Evolutionary conservation across 2,797 vertebrate genomes (phyloP), one percentile per base, ranked within the genome.

Genomic region (Clarias platycephalus): DNA sequence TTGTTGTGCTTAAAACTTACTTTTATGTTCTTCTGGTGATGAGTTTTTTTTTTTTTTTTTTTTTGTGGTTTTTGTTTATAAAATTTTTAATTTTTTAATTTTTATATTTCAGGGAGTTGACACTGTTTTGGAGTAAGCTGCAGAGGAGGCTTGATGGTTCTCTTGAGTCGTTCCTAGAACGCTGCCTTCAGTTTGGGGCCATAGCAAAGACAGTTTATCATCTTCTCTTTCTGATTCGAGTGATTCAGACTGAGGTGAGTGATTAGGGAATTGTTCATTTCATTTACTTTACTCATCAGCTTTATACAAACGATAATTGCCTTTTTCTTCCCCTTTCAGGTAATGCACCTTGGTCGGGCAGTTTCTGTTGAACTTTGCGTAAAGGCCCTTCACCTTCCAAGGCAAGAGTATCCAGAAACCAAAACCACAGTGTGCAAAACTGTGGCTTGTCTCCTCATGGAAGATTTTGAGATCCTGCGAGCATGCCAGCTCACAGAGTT

Each of bases 401-500:
- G 95, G 88, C 96, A 95, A 3, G 96, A 97, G 58, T 96, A 97
- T 0, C 93, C 95, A 2, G 97, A 97, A 82, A 96, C 95, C 53
- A 97, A 97, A 92, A 96, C 96, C 4, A 97, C 96, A 60, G 95
- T 99, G 83, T 99, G 98, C 91, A 98, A 97, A 94, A 98, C 95
- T 6, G 95, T 98, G 87, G 96, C 96, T 85, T 97, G 96, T 93
- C 97, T 99, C 88, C 95, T 99, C 82, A 93, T 95, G 83, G 96
- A 96, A 57, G 98, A 99, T 90, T 95, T 99, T 71, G 98, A 99
- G 93, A 97, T 99, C 22, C 93, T 96, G 85, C 95, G 98, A 91
- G 97, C 96, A 89, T 99, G 97, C 91, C 97, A 97, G 49, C 97
- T 99, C 77, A 99, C 98, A 4, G 97, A 98, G 89, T 99, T 99